Evolutionary conservation across 92 coral and sea anemone genomes (phyloP).

Genomic region (Actinernus sp.): DNA sequence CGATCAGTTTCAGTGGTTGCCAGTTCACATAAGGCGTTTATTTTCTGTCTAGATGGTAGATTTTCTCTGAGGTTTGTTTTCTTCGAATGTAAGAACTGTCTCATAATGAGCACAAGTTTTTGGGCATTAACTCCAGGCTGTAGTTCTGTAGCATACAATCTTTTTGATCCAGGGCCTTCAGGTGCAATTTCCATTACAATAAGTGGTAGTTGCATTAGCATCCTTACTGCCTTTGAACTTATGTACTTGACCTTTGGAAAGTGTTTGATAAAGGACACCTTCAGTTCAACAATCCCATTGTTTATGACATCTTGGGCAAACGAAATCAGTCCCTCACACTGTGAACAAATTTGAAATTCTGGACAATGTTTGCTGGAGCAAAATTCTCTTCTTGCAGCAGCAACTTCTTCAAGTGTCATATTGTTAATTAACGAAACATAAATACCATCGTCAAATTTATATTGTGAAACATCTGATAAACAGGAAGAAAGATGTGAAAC

Average conservation of each 20-base stretch:
- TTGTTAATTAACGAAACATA: constrained; percentile 18
- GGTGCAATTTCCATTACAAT: constrained; percentile 14
- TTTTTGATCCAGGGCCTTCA: constrained; percentile 11
- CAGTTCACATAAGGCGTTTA: constrained; percentile 34
- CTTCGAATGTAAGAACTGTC: constrained; percentile 29
- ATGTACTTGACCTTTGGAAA: constrained; percentile 26
- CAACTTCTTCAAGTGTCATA: constrained; percentile 16
- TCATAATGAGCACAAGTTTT: constrained; percentile 29
- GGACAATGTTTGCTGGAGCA: neutral
- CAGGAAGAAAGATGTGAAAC: constrained; percentile 17
- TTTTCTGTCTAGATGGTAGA: constrained; percentile 26
- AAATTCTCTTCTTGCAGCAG: constrained; percentile 5
- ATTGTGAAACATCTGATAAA: constrained; percentile 28
- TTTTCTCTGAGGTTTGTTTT: constrained; percentile 14
- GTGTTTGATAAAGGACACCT: constrained; percentile 13
- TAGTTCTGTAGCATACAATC: constrained; percentile 38
- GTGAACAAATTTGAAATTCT: constrained; percentile 7
- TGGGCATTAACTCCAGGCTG: constrained; percentile 39
- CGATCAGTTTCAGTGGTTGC: constrained; percentile 45
- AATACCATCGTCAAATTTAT: constrained; percentile 26
- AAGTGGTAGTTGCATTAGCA: constrained; percentile 50
- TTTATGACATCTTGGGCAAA: constrained; percentile 36
- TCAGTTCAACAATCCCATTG: constrained; percentile 36
- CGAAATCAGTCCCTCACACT: constrained; percentile 20
- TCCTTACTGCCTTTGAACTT: constrained; percentile 45